These are phyloP conservation scores for Neodontobutis hainanensis DNA, from an alignment of 2,113 vertebrate species.

Conservation along the genomic window DNA sequence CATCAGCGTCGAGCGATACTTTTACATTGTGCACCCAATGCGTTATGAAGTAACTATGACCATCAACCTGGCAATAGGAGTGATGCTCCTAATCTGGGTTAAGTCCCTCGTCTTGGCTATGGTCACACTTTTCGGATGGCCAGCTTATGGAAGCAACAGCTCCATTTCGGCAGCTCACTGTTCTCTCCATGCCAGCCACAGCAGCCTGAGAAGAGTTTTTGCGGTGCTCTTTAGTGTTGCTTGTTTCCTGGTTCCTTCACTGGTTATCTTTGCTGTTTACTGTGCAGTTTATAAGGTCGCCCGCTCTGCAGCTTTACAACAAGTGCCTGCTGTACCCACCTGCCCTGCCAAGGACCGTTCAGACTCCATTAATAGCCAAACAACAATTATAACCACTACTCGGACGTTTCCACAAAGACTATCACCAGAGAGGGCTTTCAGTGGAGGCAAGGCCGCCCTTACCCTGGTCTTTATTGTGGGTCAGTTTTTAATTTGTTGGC, in stretches of 20 bases:
- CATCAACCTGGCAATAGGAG: slow-evolving; percentile 80
- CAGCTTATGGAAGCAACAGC: slow-evolving; percentile 76
- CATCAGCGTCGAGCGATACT: slow-evolving; percentile 92
- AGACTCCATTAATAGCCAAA: slow-evolving; percentile 86
- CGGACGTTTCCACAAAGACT: slow-evolving; percentile 78
- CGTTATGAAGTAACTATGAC: slow-evolving; percentile 89
- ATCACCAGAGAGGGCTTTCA: slow-evolving; percentile 79
- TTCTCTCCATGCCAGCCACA: slow-evolving; percentile 84
- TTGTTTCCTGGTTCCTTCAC: slow-evolving; percentile 86
- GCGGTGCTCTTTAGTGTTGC: slow-evolving; percentile 85
- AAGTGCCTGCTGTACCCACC: slow-evolving; percentile 64
- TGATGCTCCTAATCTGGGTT: slow-evolving; percentile 86
- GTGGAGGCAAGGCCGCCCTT: slow-evolving; percentile 88
- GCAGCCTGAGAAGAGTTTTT: slow-evolving; percentile 82
- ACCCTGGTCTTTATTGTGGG: slow-evolving; percentile 90
- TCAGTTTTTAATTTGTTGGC: slow-evolving; percentile 93
- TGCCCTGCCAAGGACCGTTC: slow-evolving; percentile 78
- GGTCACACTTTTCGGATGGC: slow-evolving; percentile 84
- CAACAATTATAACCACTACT: slow-evolving; percentile 82
- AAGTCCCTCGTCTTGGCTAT: slow-evolving; percentile 82
- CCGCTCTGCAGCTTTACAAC: slow-evolving; percentile 84
- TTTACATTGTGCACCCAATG: slow-evolving; percentile 92
- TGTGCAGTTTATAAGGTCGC: slow-evolving; percentile 90
- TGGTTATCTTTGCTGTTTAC: slow-evolving; percentile 88
- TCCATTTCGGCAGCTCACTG: slow-evolving; percentile 84